Percentiles rank a stretch among this genome's conserved stretches.
These are phyloP conservation scores for Serrognathus titanus DNA, from an alignment of 2,888 invertebrate species.

Conservation along the genomic window DNA sequence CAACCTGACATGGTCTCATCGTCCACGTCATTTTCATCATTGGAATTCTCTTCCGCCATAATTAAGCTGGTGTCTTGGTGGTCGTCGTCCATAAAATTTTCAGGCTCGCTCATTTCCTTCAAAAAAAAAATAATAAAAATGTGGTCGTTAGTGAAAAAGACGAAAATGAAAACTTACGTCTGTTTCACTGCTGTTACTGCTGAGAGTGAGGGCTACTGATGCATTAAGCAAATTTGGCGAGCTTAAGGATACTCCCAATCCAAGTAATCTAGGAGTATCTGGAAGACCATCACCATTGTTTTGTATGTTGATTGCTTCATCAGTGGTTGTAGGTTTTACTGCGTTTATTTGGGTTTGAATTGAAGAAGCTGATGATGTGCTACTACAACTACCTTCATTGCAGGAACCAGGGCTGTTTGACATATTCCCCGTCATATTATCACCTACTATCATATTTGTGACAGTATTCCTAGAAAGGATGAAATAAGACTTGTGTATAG, in stretches of 20 bases:
- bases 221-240: constrained; percentile 47
- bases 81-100: constrained; percentile 59
- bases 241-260: constrained; percentile 44
- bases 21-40: constrained; percentile 84
- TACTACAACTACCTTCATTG: constrained; percentile 21
- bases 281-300: constrained; percentile 22
- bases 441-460: no score
- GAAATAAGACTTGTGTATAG: no score
- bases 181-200: constrained; percentile 46
- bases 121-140: background rate
- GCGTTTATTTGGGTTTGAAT: constrained; percentile 32
- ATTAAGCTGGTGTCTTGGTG: constrained; percentile 50
- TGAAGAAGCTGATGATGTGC: constrained; percentile 32
- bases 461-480: no score
- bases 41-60: constrained; percentile 64
- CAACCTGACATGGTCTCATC: constrained; percentile 81
- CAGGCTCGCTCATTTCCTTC: constrained; percentile 61
- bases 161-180: constrained; percentile 41
- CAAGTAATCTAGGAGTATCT: constrained; percentile 33
- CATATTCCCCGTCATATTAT: no score
- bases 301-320: constrained; percentile 15
- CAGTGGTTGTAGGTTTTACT: constrained; percentile 22
- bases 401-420: background rate
- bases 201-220: constrained; percentile 43
- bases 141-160: background rate